phyloP scores from a whole-genome alignment of 2,113 vertebrate genomes.

The Sinocyclocheilus anshuiensis region DNA sequence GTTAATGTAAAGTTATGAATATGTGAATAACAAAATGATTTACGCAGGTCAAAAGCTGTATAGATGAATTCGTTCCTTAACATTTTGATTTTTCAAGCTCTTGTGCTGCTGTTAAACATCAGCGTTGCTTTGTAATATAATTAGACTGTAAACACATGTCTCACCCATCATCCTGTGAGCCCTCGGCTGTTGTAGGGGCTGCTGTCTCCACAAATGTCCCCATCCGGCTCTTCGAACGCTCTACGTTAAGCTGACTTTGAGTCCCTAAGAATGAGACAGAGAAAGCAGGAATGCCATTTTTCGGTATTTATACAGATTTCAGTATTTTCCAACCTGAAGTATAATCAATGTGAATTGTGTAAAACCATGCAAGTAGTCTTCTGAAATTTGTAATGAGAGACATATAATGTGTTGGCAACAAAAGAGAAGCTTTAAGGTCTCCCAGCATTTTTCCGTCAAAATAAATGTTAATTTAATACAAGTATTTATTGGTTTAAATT shows the following conservation, averaged over 20 bases:
- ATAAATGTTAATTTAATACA: too few relatives aligned
- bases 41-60: neutral
- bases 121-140: neutral
- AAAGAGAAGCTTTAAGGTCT: neutral
- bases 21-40: slow-evolving; percentile 7
- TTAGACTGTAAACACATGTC: neutral
- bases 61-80: neutral
- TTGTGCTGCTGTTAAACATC: neutral
- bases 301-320: neutral
- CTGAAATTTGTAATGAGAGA: neutral
- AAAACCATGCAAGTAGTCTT: neutral
- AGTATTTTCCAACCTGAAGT: neutral
- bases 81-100: neutral
- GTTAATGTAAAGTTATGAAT: slow-evolving; percentile 11
- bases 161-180: slow-evolving; percentile 74
- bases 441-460: too few relatives aligned
- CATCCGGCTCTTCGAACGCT: slow-evolving; percentile 74
- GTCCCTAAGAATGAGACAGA: slow-evolving; percentile 62
- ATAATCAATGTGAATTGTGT: neutral
- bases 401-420: neutral
- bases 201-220: slow-evolving; percentile 71
- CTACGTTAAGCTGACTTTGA: slow-evolving; percentile 74
- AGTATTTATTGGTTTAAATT: too few relatives aligned
- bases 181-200: slow-evolving; percentile 57
- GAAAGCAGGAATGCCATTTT: neutral